Conservation (phyloP, 53 echinoderm and acorn worm genomes). For the Echinarachnius parma region DNA sequence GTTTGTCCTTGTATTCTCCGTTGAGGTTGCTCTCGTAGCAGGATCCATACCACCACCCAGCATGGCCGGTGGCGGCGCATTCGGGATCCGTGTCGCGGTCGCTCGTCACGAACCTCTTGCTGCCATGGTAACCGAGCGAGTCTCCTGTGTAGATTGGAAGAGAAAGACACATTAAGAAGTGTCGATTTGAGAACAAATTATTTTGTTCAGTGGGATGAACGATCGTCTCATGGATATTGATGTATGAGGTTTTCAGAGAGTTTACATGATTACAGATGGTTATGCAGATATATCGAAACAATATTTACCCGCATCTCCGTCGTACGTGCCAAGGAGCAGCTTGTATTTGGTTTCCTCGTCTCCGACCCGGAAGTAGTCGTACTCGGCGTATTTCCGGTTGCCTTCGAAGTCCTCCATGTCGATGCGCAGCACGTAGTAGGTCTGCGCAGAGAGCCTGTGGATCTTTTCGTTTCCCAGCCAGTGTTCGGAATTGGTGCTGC, state of each 20-base stretch:
- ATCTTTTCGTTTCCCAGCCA: conserved; percentile 77
- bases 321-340: conserved; percentile 55
- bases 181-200: not conserved
- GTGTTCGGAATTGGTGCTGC: conserved; percentile 59
- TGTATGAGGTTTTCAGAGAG: too few relatives aligned
- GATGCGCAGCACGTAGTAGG: conserved; percentile 51
- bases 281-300: not conserved
- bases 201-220: not conserved
- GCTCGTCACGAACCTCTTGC: conserved; percentile 15
- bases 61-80: conserved; percentile 23
- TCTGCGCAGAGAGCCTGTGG: conserved; percentile 50
- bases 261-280: not conserved
- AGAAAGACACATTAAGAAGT: not conserved
- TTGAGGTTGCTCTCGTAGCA: conserved; percentile 40
- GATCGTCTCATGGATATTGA: not conserved
- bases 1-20: conserved; percentile 19
- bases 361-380: conserved; percentile 68
- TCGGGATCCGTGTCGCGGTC: conserved; percentile 28
- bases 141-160: not conserved
- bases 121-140: conserved; percentile 40
- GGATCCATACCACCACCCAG: conserved; percentile 37
- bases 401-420: conserved; percentile 62
- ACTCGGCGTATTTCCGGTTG: conserved; percentile 37
- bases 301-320: conserved; percentile 64
- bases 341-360: conserved; percentile 58